Evolutionary conservation across 2,113 vertebrate species (phyloP).

Genomic region (Willisornis vidua): DNA sequence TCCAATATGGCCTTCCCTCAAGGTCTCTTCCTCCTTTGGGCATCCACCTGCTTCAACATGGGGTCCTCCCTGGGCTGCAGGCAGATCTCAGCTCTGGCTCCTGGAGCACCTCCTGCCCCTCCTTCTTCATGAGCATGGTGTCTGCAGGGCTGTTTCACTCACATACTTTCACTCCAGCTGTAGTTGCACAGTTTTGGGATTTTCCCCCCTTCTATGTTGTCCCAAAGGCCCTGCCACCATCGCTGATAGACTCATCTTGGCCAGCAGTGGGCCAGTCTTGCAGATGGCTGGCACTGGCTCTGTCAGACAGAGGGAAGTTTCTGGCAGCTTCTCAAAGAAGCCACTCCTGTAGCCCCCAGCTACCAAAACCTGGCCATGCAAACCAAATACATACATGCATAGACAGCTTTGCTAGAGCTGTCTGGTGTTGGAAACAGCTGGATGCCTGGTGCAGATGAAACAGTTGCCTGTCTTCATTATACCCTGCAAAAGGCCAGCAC

Average conservation of each 20-base stretch:
- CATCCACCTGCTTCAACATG: neutral
- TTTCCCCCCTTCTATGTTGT: neutral
- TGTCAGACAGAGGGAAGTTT: neutral
- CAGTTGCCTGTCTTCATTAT: neutral
- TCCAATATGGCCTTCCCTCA: neutral
- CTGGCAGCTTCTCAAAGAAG: neutral
- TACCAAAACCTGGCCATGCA: neutral
- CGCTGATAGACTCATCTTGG: neutral
- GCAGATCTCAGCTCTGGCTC: neutral
- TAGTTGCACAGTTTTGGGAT: neutral
- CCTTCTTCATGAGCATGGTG: neutral
- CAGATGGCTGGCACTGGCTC: neutral
- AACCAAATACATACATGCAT: neutral
- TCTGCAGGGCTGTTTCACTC: neutral
- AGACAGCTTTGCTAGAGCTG: neutral
- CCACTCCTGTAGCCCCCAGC: neutral
- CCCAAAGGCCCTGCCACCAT: neutral
- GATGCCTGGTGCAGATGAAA: neutral
- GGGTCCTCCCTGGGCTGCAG: neutral
- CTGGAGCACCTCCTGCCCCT: neutral
- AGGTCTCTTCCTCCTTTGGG: neutral
- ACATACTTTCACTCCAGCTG: too few species aligned
- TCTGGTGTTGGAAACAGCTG: neutral
- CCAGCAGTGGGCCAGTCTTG: neutral
- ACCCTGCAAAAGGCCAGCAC: neutral